These are phyloP conservation scores for Parambassis ranga DNA, from an alignment of 2,797 vertebrate species.

Conservation along the genomic window DNA sequence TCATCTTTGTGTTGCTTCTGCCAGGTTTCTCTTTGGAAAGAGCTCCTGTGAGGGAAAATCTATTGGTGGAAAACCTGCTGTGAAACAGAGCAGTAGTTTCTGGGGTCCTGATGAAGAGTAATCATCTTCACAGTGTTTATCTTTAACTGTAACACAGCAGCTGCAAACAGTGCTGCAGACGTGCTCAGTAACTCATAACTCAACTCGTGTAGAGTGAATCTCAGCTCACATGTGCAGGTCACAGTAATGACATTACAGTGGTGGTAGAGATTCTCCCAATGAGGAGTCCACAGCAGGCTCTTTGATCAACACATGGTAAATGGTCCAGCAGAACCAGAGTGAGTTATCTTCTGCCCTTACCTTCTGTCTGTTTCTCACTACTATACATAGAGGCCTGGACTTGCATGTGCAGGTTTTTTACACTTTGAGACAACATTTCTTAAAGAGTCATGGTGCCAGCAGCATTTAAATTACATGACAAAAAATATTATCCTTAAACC, in stretches of 20 bases:
- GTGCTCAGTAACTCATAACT: not conserved
- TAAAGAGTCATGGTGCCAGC: not conserved
- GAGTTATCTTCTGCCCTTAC: conserved; percentile 15
- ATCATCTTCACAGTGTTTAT: not conserved
- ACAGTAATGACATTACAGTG: conserved; percentile 14
- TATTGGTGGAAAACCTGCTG: too few species aligned
- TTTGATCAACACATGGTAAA: conserved; percentile 42
- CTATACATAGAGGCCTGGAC: too few species aligned
- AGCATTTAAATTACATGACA: not conserved
- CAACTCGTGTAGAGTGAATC: not conserved
- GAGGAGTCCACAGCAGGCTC: conserved; percentile 6
- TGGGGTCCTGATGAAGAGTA: not conserved
- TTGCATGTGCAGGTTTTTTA: too few species aligned
- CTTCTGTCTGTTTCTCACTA: not conserved
- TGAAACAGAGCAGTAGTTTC: too few species aligned
- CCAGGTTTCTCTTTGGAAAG: too few species aligned
- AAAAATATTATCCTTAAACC: not conserved
- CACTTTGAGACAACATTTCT: not conserved
- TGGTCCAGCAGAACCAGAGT: not conserved
- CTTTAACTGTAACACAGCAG: too few species aligned
- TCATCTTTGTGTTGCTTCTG: too few species aligned
- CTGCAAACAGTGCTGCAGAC: not conserved
- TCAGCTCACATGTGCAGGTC: conserved; percentile 2
- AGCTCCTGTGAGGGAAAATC: too few species aligned
- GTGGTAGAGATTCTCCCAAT: not conserved